Base-by-base conservation (phyloP, 2,888 invertebrate genomes). In the Ephialtes manifestator region DNA sequence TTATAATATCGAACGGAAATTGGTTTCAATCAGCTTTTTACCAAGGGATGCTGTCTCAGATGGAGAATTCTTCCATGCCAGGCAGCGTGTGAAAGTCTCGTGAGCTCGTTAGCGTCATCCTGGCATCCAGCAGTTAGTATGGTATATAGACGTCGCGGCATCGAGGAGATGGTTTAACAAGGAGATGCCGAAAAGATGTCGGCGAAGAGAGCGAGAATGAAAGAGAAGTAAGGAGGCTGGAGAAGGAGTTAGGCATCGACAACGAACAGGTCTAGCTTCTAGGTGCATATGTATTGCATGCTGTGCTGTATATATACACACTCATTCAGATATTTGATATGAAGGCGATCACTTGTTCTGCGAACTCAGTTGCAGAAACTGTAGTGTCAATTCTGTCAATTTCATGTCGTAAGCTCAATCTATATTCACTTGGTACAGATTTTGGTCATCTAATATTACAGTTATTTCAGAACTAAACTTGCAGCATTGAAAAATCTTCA, bases 41-140 rank as follows among this genome's bases (percentile, higher is more conserved):
- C 53, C 11, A n/a, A 55, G 67, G 28, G 67, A 77, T 24, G 53
- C 67, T 31, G 48, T 35, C n/a, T 31, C 72, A 67, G 67, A 35
- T 74, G 53, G 35, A 80, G 65, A 15, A 55, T 74, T 35, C n/a
- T 46, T 39, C 58, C 48, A 28, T 75, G 51, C 58, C 28, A 28
- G 18, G 48, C 24, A 48, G 53, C 90, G 91, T 90, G 91, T 89
- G 91, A 91, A 91, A 90, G 90, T 91, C 89, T 89, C 88, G 90
- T 86, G 89, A 91, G 84, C 90, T 91, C 89, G 91, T 91, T 91
- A 91, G 90, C 91, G 89, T 88, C 88, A 89, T 89, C 87, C 89
- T 86, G 87, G 83, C 85, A 68, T 78, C 74, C 70, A 60, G 60
- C 74, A 31, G 78, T 75, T 75, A 63, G 35, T 70, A 63, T 35